phyloP scores from a whole-genome alignment of 2,888 invertebrate species.

The Cephalotes varians region DNA sequence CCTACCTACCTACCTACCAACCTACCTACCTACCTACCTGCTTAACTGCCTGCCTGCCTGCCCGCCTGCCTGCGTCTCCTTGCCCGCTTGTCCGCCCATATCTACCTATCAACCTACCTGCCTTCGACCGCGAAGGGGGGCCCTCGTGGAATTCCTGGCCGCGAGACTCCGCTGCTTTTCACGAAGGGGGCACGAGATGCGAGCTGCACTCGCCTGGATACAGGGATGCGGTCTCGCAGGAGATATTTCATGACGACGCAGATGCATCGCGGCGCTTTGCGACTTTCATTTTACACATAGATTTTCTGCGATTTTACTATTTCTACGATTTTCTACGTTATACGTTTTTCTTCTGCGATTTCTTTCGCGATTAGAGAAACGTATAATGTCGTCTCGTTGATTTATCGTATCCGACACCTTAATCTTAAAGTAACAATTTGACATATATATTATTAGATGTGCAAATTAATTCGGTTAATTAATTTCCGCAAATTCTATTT shows the following conservation, averaged over 20 bases:
- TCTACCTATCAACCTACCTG: slow-evolving; percentile 66
- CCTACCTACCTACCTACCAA: slow-evolving; percentile 70
- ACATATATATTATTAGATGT: neutral
- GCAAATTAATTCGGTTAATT: too few species aligned
- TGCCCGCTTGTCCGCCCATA: slow-evolving; percentile 43
- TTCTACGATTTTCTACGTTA: too few species aligned
- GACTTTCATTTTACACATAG: neutral
- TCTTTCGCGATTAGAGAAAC: neutral
- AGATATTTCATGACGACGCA: neutral
- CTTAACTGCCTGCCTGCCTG: slow-evolving; percentile 37
- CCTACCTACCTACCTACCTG: slow-evolving; percentile 53
- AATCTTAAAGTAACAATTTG: neutral
- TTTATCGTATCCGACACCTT: neutral
- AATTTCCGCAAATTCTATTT: too few species aligned
- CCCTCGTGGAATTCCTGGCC: slow-evolving; percentile 69
- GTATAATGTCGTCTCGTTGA: neutral
- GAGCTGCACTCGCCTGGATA: neutral
- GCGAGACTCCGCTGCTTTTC: slow-evolving; percentile 43
- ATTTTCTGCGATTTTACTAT: too few species aligned
- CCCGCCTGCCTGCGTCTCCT: slow-evolving; percentile 46
- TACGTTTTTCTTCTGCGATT: neutral
- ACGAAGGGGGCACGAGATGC: slow-evolving; percentile 21
- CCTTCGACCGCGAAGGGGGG: slow-evolving; percentile 59
- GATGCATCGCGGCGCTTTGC: neutral
- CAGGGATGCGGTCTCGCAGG: slow-evolving; percentile 12